Conservation (phyloP, 2,113 vertebrate genomes). For the Sula dactylatra region DNA sequence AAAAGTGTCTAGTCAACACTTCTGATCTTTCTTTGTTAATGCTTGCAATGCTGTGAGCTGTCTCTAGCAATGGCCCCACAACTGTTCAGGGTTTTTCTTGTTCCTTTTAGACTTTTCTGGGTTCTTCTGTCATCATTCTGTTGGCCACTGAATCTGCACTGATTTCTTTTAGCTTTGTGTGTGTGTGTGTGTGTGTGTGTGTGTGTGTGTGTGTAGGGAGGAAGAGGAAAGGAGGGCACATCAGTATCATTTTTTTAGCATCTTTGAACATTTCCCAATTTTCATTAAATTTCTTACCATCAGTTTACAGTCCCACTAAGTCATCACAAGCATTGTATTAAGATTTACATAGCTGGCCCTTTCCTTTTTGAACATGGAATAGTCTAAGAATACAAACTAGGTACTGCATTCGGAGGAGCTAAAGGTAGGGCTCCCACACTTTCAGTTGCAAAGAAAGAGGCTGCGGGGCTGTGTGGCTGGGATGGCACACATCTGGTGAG, state of each 20-base stretch:
- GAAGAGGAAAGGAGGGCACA: background rate
- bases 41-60: background rate
- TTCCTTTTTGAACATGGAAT: background rate
- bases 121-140: background rate
- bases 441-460: background rate
- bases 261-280: background rate
- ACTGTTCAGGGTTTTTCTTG: background rate
- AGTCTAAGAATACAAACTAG: background rate
- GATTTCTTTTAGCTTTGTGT: background rate
- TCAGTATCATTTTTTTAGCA: background rate
- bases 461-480: background rate
- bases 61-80: background rate
- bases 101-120: background rate
- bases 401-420: background rate
- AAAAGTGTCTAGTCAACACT: constrained; percentile 65
- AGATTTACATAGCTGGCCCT: background rate
- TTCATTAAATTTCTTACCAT: background rate
- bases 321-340: background rate
- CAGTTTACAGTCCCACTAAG: background rate
- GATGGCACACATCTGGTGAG: background rate
- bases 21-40: constrained; percentile 58
- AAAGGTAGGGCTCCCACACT: background rate
- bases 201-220: background rate
- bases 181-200: too few species aligned
- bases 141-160: background rate